These are phyloP conservation scores for Stenotaenia linearis DNA, from an alignment of 2,888 invertebrate species.

Conservation along the genomic window DNA sequence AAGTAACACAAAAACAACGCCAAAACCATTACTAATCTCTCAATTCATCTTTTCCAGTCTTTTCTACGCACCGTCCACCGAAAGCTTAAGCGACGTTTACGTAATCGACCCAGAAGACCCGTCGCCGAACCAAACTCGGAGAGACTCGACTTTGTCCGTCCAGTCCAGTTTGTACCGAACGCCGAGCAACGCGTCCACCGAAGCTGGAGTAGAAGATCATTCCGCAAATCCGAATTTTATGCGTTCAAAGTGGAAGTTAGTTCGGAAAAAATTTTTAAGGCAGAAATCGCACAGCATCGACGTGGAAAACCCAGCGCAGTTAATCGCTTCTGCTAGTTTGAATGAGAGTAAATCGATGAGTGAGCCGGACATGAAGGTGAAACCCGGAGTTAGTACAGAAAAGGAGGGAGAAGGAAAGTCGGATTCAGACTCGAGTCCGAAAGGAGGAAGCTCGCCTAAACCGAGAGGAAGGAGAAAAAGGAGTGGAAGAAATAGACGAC, in stretches of 20 bases:
- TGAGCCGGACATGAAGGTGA: slow-evolving; percentile 15
- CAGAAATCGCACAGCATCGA: slow-evolving; percentile 27
- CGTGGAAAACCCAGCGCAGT: slow-evolving; percentile 27
- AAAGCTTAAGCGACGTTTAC: slow-evolving; percentile 31
- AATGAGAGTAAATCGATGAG: not conserved
- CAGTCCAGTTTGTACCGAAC: not conserved
- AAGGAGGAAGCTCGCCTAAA: not conserved
- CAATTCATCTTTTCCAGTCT: too few species aligned
- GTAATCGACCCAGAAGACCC: not conserved
- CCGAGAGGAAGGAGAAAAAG: not conserved
- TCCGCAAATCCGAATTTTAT: not conserved
- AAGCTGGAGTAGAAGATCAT: not conserved
- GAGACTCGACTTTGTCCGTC: too few species aligned
- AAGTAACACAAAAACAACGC: too few species aligned
- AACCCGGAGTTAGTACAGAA: not conserved
- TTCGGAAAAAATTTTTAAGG: slow-evolving; percentile 21
- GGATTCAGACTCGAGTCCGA: not conserved
- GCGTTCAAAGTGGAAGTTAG: slow-evolving; percentile 26
- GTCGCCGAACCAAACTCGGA: too few species aligned
- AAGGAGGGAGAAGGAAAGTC: not conserved
- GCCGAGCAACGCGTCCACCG: slow-evolving; percentile 29
- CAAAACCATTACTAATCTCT: too few species aligned
- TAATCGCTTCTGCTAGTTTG: not conserved
- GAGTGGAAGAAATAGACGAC: not conserved
- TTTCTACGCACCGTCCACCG: slow-evolving; percentile 28